Base-by-base conservation (phyloP, 2,888 invertebrate species). In the Cyclophora punctaria region DNA sequence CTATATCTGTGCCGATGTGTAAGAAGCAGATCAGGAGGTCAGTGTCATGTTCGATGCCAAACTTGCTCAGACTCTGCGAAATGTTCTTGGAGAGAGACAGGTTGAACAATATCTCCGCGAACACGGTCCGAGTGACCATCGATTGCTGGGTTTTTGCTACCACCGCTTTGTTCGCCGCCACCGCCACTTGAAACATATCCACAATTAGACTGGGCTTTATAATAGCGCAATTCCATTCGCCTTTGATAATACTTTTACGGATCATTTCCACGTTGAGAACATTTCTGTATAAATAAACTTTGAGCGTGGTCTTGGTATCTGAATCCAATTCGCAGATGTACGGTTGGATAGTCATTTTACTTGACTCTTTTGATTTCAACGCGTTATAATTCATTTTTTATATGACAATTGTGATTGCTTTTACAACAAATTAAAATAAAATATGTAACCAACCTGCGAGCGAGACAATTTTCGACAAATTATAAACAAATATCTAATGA, bases 31-130 rank as follows among this genome's bases (percentile, higher is more conserved):
- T 57, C 34, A 87, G 58, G 7, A 86, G 41, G 7, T 71, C 72
- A 3, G 59, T 51, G 33, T 76, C 79, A 42, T 71, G 75, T 44
- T 80, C 80, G 51, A 92, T 87, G 1, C 94, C 93, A 77, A 94
- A 94, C 53, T 86, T 91, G 47, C 73, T 81, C 47, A 95, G 79
- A 55, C 94, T 93, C 58, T 91, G 91, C 3, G 91, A 89, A 57
- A 94, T 94, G 62, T 93, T 93, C 66, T 91, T 93, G 0, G 93
- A 90, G 1, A 91, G 74, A 0, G 93, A 93, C 52, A 94, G 78
- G 71, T 92, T 92, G 68, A 89, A 94, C 20, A 94, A 67, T 46
- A 93, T 87, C 77, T 94, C 94, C 0, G 92, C 90, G 66, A 84
- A 91, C 0, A 93, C 65, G 5, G 87, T 90, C 64, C 89, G 90